Percentiles rank a stretch among this genome's conserved stretches.
These are phyloP conservation scores for Limonius californicus DNA, from an alignment of 1,140 invertebrate species.

Conservation along the genomic window DNA sequence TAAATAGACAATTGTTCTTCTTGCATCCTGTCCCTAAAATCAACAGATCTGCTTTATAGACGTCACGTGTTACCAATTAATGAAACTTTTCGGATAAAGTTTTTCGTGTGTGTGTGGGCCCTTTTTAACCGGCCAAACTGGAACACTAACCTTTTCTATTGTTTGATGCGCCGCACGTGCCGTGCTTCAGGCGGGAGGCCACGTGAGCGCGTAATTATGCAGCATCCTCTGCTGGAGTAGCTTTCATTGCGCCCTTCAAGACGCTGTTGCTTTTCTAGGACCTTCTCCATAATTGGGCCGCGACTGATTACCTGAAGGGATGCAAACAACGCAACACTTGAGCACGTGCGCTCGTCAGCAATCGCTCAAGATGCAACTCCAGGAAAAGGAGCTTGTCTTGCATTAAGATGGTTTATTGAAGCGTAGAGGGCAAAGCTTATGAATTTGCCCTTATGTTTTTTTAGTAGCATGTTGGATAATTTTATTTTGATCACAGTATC, in stretches of 20 bases:
- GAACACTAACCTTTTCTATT: too few relatives aligned
- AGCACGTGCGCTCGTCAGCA: slow-evolving; percentile 12
- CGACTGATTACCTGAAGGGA: slow-evolving; percentile 9
- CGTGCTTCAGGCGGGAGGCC: background rate
- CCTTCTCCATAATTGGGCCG: slow-evolving; percentile 1
- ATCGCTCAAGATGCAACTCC: background rate
- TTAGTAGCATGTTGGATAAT: too few relatives aligned
- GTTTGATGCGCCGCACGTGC: background rate
- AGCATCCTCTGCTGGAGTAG: background rate
- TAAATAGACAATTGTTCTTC: too few relatives aligned
- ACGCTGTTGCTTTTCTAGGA: slow-evolving; percentile 3
- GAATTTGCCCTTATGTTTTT: too few relatives aligned
- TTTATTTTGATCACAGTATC: too few relatives aligned
- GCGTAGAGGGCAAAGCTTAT: too few relatives aligned
- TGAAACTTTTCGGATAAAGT: too few relatives aligned
- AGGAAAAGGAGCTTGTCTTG: background rate
- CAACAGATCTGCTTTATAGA: too few relatives aligned
- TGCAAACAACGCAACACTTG: background rate
- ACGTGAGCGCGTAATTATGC: slow-evolving; percentile 1
- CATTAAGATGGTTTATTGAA: slow-evolving; percentile 7
- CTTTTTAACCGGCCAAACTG: too few relatives aligned
- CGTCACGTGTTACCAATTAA: too few relatives aligned
- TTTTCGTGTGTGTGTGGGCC: too few relatives aligned
- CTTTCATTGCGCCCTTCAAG: background rate
- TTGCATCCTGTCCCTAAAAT: too few relatives aligned